Percentiles rank a stretch among this genome's conserved stretches.
Conservation (phyloP, 2,888 invertebrate species). For the Xylophagus ater region DNA sequence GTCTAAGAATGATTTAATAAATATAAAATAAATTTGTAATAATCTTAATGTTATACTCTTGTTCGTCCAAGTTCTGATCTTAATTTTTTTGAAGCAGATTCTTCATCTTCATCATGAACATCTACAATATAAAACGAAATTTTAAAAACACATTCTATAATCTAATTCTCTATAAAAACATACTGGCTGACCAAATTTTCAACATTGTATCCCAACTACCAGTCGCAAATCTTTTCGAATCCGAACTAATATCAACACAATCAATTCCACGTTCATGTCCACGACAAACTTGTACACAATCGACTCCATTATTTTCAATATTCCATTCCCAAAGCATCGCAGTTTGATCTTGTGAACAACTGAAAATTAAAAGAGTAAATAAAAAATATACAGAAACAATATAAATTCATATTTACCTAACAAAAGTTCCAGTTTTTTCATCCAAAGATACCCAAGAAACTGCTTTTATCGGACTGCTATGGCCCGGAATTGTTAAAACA, state of each 20-base stretch:
- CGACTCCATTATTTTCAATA: constrained; percentile 57
- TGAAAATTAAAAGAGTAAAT: constrained; percentile 34
- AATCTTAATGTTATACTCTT: constrained; percentile 40
- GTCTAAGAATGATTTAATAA: constrained; percentile 41
- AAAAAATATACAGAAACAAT: too few relatives aligned
- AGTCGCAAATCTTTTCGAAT: constrained; percentile 56
- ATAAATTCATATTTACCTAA: too few relatives aligned
- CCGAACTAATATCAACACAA: constrained; percentile 65
- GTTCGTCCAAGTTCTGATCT: constrained; percentile 47
- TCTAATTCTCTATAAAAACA: constrained; percentile 22
- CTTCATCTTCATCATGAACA: constrained; percentile 46
- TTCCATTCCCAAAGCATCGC: constrained; percentile 86
- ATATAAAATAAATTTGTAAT: not conserved
- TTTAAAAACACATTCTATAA: not conserved
- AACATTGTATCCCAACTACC: constrained; percentile 89
- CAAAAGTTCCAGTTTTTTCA: constrained; percentile 54
- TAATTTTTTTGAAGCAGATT: constrained; percentile 48
- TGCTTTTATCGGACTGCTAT: constrained; percentile 76
- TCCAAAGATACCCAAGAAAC: constrained; percentile 72
- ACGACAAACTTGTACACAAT: constrained; percentile 68
- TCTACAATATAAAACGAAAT: constrained; percentile 29
- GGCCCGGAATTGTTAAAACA: constrained; percentile 72
- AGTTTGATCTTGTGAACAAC: constrained; percentile 87
- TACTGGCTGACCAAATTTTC: constrained; percentile 80
- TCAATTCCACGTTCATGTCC: constrained; percentile 92